A percentile compares a stretch with the other conserved stretches of the same genome.
Conservation (phyloP, 1,140 invertebrate species). For the Protaetia brevitarsis region DNA sequence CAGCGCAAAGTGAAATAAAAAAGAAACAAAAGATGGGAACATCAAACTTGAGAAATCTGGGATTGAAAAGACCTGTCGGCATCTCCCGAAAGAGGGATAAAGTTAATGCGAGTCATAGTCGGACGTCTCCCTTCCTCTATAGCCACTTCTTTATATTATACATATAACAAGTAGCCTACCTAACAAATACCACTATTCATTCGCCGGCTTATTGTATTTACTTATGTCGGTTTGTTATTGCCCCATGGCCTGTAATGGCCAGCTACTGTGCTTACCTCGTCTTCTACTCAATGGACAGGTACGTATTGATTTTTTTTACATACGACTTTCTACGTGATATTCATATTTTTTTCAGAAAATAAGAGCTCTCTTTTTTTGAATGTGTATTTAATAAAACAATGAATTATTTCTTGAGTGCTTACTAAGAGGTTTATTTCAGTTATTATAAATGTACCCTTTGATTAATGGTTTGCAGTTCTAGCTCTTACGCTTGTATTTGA, state of each 20-base stretch:
- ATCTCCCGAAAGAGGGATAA: slow-evolving; percentile 8
- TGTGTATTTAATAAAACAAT: no score
- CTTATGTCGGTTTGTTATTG: slow-evolving; percentile 20
- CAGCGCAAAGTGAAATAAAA: background rate
- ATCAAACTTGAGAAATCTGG: background rate
- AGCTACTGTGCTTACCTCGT: slow-evolving; percentile 8
- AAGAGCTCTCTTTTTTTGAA: no score
- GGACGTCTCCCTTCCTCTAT: background rate
- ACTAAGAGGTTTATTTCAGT: no score
- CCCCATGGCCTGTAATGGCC: slow-evolving; percentile 20
- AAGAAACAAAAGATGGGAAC: background rate
- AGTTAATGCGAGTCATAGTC: slow-evolving; percentile 11
- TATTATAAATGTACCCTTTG: no score
- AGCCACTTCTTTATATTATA: background rate
- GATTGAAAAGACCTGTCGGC: background rate
- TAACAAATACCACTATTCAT: slow-evolving; percentile 19
- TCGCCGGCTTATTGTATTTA: slow-evolving; percentile 15
- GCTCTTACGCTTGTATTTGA: no score
- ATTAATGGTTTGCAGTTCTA: no score
- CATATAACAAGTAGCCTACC: background rate
- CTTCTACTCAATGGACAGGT: background rate
- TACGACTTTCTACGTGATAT: no score
- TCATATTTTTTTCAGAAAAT: no score
- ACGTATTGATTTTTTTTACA: no score
- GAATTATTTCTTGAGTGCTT: no score